Base-by-base conservation (phyloP, 2,888 invertebrate genomes). In the Machimus atricapillus region DNA sequence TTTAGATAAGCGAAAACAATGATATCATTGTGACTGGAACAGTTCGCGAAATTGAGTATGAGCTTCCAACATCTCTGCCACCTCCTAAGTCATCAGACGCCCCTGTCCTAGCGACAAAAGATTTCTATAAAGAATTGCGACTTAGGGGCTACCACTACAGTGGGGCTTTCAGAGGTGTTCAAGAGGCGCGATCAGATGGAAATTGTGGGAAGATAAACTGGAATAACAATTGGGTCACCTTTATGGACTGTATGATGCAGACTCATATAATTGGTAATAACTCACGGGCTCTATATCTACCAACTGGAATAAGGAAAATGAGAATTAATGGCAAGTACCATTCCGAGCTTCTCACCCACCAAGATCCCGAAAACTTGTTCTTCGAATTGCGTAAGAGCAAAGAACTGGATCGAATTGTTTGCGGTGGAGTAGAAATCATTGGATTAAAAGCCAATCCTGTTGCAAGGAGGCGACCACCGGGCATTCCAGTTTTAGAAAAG, bases 211-310 rank as follows among this genome's bases (percentile, higher is more conserved):
- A 90, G 91, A 91, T 90, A 8, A 91, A 94, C 83, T 98, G 97
- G 97, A 94, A 94, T 83, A 95, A 95, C 90, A 97, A 97, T 92
- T 98, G 98, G 97, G 95, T 97, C 7, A 94, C 96, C 2, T 97
- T 97, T 92, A 94, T 98, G 93, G 98, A 98, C 93, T 96, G 96
- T 52, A 96, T 98, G 95, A 93, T 98, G 16, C 98, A 98, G 92
- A 95, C 97, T 90, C 94, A 95, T 90, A 95, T 97, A 79, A 91
- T 97, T 40, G 94, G 95, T 34, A 94, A 95, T 87, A 95, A 95
- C 89, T 94, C 95, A 0, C 94, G 96, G 34, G 94, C 95, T 3
- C 94, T 97, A 4, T 94, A 95, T 90, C 94, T 97, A 0, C 97
- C 97, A 0, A 97, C 96, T 0, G 94, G 96, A 86, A 95, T 97